Evolutionary conservation across 2,888 invertebrate genomes (phyloP), one percentile per base, ranked within the genome.

Genomic region (Rotaria macrura): DNA sequence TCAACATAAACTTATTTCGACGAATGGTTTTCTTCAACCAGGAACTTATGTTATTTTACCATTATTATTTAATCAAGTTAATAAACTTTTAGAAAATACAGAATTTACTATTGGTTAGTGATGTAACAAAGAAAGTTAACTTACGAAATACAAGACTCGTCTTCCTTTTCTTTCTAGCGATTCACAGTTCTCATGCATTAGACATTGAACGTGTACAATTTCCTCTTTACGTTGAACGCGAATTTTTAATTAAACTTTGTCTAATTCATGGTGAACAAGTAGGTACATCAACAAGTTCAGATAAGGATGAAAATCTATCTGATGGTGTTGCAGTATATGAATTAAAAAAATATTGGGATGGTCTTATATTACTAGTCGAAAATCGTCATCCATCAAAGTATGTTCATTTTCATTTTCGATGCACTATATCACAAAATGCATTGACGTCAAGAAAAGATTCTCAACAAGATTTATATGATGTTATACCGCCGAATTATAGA

Each of bases 311-410:
- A 5, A 79, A 43, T 40, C 40, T 43, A 43, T 43, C 43, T 9
- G 79, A 79, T 43, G 79, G 79, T 43, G n/a, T 79, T 20, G 14
- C n/a, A 12, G 25, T 79, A 12, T 79, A 79, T 79, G 79, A 79
- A 79, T 79, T 79, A 43, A 43, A 43, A 79, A 79, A 79, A 43
- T 79, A 43, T 43, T 79, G 79, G 79, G 43, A 79, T 40, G 79
- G 79, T 79, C 79, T 79, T 43, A n/a, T 79, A 14, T 10, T 79
- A 43, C 43, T 79, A n/a, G 79, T 79, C 25, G 79, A 79, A 43
- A 79, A 79, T 79, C 40, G 79, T 43, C 43, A 43, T n/a, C 79
- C 40, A 43, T n/a, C 43, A 40, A 79, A 79, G 43, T 79, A 79
- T 79, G 40, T 79, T 79, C 79, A 79, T 79, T 79, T 79, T 79